phyloP scores from a whole-genome alignment of 2,888 invertebrate genomes.

The Myopa tessellatipennis region DNA sequence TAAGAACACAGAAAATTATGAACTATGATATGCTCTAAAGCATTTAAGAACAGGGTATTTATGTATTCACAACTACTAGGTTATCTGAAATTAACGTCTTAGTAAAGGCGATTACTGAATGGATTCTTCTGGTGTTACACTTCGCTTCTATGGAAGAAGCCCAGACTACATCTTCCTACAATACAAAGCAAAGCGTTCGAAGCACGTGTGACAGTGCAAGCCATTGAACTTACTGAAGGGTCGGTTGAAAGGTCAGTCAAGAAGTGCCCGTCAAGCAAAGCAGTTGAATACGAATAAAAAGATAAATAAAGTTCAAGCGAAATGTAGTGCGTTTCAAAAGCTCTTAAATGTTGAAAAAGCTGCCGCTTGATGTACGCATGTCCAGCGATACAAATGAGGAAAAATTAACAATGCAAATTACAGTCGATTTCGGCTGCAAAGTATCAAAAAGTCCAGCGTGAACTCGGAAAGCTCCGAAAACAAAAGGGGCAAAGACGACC shows the following conservation, averaged over 20 bases:
- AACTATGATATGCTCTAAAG: too few relatives aligned
- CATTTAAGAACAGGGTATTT: too few relatives aligned
- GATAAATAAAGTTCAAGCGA: background rate
- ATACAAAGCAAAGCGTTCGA: background rate
- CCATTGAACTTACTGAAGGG: slow-evolving; percentile 29
- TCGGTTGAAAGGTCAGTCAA: slow-evolving; percentile 10
- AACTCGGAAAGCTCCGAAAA: too few relatives aligned
- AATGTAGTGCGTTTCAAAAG: background rate
- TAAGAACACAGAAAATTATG: too few relatives aligned
- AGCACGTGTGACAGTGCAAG: slow-evolving; percentile 24
- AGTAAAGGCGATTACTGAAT: too few relatives aligned
- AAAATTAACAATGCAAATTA: too few relatives aligned
- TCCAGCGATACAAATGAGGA: background rate
- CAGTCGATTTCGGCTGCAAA: too few relatives aligned
- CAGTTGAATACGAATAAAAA: background rate
- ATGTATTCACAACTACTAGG: too few relatives aligned
- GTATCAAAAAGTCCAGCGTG: too few relatives aligned
- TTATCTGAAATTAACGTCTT: too few relatives aligned
- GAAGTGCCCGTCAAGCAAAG: background rate
- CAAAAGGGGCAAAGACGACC: too few relatives aligned
- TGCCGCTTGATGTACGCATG: background rate
- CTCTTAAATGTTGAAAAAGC: background rate
- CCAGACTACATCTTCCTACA: background rate
- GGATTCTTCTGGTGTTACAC: background rate
- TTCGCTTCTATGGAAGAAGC: background rate